Base-by-base conservation (phyloP, 2,888 invertebrate genomes). In the Acheta domesticus region DNA sequence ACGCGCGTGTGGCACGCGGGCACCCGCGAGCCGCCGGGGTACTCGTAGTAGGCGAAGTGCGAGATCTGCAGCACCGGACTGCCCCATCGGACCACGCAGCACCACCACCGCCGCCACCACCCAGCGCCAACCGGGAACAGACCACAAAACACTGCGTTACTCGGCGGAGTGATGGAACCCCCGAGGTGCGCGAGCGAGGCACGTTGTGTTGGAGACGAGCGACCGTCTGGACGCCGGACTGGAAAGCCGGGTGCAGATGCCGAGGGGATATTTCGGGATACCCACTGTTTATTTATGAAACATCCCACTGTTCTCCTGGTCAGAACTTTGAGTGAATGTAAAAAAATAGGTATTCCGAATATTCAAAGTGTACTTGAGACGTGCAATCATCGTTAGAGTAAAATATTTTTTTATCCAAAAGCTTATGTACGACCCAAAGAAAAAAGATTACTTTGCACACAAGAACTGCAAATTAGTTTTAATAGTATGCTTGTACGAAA, bases 1-100 rank as follows among this genome's bases (percentile, higher is more conserved):
- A 94, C 94, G 86, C 92, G 91, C 73, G 94, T 95, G 84, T 93
- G 89, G 87, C 97, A 97, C 83, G 93, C 93, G 81, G 93, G 90
- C 84, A 92, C 91, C 83, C 89, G 87, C 80, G 90, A 89, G 82
- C 93, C 93, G 87, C 94, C 94, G 85, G 90, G 88, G 87, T 93
- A 92, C 81, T 91, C 90, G 82, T 90, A 89, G 81, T 89, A 89
- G 85, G 91, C 91, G 86, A 93, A 93, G 86, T 93, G 92, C 48
- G 95, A 92, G 80, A 88, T 86, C 82, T 85, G 83, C 78, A 87
- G 82, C 82, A 88, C 86, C 2, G 88, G 88, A 76, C 87, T 86
- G 84, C 36, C 74, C 50, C 20, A 62, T 11, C 23, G 14, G 49
- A 49, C 12, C 21, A 20, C 19, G n/a, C 48, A 16, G 48, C 75